Evolutionary conservation across 1,140 invertebrate species (phyloP).

Genomic region (Drosophila pallidifrons): DNA sequence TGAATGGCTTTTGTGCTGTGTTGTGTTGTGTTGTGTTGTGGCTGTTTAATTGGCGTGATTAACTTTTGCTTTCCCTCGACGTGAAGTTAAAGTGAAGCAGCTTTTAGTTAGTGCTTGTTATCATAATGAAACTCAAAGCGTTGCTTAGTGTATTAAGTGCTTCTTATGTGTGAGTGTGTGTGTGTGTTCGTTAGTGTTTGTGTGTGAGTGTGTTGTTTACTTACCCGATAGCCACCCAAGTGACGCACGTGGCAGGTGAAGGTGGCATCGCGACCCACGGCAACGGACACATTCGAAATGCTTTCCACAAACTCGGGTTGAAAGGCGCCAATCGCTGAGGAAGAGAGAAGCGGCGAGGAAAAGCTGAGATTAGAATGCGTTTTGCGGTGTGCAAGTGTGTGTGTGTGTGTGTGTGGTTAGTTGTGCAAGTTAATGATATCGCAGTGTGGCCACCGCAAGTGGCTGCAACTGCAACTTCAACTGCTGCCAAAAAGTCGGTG

Average conservation of each 20-base stretch:
- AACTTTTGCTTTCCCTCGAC: not conserved
- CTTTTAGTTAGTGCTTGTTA: conserved; percentile 8
- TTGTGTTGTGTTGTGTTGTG: not conserved
- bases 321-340: conserved; percentile 87
- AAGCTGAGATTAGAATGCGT: conserved; percentile 56
- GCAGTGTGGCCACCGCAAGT: conserved; percentile 32
- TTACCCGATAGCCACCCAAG: conserved; percentile 95
- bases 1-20: not conserved
- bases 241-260: conserved; percentile 95
- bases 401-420: conserved; percentile 37
- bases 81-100: too few relatives aligned
- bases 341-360: conserved; percentile 10
- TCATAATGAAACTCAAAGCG: conserved; percentile 10
- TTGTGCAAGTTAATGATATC: conserved; percentile 80
- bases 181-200: conserved; percentile 20
- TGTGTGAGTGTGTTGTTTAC: conserved; percentile 72
- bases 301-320: conserved; percentile 94
- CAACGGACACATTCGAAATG: conserved; percentile 93
- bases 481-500: conserved; percentile 72
- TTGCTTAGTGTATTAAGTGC: conserved; percentile 28
- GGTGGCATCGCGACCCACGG: conserved; percentile 93
- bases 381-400: conserved; percentile 3
- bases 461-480: conserved; percentile 11
- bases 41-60: not conserved
- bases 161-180: conserved; percentile 11